Base-by-base conservation (phyloP, 2,113 vertebrate species). In the Coryphaenoides rupestris region DNA sequence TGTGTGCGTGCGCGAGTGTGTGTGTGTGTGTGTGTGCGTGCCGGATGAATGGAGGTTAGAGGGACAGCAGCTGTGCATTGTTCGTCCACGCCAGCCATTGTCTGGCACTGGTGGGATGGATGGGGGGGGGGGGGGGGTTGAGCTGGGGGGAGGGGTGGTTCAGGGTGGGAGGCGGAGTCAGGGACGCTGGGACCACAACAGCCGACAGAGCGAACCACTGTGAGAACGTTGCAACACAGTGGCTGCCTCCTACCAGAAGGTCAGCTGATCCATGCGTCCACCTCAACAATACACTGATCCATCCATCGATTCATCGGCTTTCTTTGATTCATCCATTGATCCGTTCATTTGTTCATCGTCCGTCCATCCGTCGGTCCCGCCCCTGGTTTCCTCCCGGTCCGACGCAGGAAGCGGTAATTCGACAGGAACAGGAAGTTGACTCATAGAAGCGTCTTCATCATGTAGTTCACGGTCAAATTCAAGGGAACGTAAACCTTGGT, bases 41-140 rank as follows among this genome's bases (percentile, higher is more conserved):
- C 13, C 21, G 21, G 6, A 16, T 22, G 54, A 22, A 55, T 22
- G 17, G 24, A 16, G 9, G 24, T n/a, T n/a, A 33, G 24, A 33
- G 24, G 24, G 17, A 33, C 15, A 33, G 26, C 83, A 88, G 81
- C 84, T 88, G 84, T 65, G 75, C 68, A 74, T 81, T 86, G 79
- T 81, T 74, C 73, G 65, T 80, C 66, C 56, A 33, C 54, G 47
- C 69, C 73, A 65, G 73, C 64, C 49, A 73, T 79, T 82, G 77
- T 84, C 66, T 16, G 58, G 40, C 55, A 21, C 50, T 55, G 22
- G 49, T 21, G 24, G 22, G 21, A 33, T 4, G 26, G 54, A 55
- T 19, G 15, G 54, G 12, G 22, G 23, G 13, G 14, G 5, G 2
- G 22, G 16, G 22, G 19, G 53, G 21, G 12, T 3, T 24, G 22